Conservation (phyloP, 2,113 vertebrate species). For the Prionailurus viverrinus region DNA sequence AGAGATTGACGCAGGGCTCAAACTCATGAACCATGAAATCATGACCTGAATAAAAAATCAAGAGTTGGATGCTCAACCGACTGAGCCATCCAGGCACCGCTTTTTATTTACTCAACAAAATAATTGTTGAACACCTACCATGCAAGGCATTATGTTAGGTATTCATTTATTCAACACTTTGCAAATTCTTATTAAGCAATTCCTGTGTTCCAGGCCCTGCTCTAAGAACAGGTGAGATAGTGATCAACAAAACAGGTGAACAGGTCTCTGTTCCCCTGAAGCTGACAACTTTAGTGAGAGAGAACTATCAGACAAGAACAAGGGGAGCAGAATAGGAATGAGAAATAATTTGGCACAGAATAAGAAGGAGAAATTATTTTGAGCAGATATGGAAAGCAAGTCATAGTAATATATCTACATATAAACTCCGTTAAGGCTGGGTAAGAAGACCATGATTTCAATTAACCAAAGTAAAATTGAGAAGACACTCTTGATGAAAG, state of each 20-base stretch:
- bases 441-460: neutral
- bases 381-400: neutral
- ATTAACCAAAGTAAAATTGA: slow-evolving; percentile 12
- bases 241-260: neutral
- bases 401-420: neutral
- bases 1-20: no score
- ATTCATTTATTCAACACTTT: neutral
- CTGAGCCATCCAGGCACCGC: no score
- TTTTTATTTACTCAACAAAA: slow-evolving; percentile 28
- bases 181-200: neutral
- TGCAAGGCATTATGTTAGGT: neutral
- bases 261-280: neutral
- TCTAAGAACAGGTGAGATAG: neutral
- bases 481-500: neutral
- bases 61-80: no score
- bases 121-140: neutral
- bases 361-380: neutral
- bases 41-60: no score
- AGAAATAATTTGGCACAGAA: neutral
- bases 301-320: neutral
- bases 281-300: neutral
- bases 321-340: neutral
- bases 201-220: neutral
- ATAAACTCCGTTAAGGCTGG: neutral
- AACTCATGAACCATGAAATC: no score